Conservation (phyloP, 2,888 invertebrate genomes). For the Amphipyra tragopoginis region DNA sequence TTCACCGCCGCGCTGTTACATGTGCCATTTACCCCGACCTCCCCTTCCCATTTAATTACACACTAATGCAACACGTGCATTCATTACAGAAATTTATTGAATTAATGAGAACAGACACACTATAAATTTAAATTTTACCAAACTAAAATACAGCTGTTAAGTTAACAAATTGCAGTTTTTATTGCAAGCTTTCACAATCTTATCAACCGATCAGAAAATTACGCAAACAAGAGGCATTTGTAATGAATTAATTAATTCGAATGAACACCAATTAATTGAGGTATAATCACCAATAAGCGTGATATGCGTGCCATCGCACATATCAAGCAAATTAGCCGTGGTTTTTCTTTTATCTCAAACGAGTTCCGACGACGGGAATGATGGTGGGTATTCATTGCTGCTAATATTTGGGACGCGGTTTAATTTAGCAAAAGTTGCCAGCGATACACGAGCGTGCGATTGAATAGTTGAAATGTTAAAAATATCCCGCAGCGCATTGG, state of each 20-base stretch:
- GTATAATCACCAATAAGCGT: slow-evolving; percentile 71
- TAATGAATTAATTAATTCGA: slow-evolving; percentile 72
- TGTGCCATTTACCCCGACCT: slow-evolving; percentile 72
- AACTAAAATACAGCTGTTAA: slow-evolving; percentile 11
- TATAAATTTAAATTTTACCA: slow-evolving; percentile 20
- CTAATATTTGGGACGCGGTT: slow-evolving; percentile 21
- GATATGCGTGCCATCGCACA: slow-evolving; percentile 65
- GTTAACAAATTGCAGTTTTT: slow-evolving; percentile 21
- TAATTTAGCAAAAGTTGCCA: slow-evolving; percentile 32
- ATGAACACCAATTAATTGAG: slow-evolving; percentile 70
- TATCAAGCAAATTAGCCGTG: slow-evolving; percentile 73
- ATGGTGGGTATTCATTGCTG: slow-evolving; percentile 44
- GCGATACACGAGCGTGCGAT: slow-evolving; percentile 50
- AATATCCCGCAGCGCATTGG: slow-evolving; percentile 73
- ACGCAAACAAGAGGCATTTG: slow-evolving; percentile 59
- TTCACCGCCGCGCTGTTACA: slow-evolving; percentile 76
- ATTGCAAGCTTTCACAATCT: slow-evolving; percentile 34
- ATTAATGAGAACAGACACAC: slow-evolving; percentile 60
- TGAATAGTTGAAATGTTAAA: slow-evolving; percentile 63
- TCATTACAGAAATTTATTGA: slow-evolving; percentile 72
- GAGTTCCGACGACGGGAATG: slow-evolving; percentile 52
- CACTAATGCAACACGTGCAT: slow-evolving; percentile 76
- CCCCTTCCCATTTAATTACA: slow-evolving; percentile 79
- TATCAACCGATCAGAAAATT: slow-evolving; percentile 58
- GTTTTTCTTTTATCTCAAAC: slow-evolving; percentile 66